A percentile compares a stretch with the other conserved stretches of the same genome.
Conservation (phyloP, 2,797 vertebrate genomes). For the Centroberyx gerrardi region DNA sequence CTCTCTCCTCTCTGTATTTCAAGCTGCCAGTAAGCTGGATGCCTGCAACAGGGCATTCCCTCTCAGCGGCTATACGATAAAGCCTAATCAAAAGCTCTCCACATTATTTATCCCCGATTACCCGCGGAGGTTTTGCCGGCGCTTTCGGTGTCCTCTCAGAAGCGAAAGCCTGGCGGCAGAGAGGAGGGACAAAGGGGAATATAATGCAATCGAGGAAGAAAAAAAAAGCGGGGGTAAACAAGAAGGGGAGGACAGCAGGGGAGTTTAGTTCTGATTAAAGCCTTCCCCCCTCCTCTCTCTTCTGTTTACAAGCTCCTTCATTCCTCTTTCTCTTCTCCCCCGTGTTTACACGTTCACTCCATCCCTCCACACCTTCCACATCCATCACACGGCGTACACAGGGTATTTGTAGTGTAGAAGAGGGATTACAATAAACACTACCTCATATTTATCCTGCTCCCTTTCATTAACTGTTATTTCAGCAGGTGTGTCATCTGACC, state of each 20-base stretch:
- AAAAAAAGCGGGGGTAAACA: constrained; percentile 35
- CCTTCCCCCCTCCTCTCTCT: not conserved
- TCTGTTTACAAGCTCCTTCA: constrained; percentile 28
- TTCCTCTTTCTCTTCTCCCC: constrained; percentile 4
- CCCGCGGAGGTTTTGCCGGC: constrained; percentile 12
- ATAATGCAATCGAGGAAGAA: constrained; percentile 41
- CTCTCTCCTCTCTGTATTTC: constrained; percentile 21
- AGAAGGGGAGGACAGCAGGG: constrained; percentile 11
- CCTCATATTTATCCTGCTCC: not conserved
- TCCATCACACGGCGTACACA: not conserved
- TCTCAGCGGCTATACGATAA: constrained; percentile 12
- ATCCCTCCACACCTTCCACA: not conserved
- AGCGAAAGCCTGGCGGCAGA: constrained; percentile 30
- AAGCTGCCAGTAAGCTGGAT: constrained; percentile 29
- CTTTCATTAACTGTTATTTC: not conserved
- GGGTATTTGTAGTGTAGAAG: not conserved
- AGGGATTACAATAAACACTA: not conserved
- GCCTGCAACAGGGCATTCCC: constrained; percentile 11
- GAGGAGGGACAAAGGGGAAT: constrained; percentile 33
- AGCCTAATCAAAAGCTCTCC: constrained; percentile 22
- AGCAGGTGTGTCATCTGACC: not conserved
- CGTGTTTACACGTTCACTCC: constrained; percentile 15
- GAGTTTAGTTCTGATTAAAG: constrained; percentile 38
- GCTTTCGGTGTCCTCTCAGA: constrained; percentile 22
- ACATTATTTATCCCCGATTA: constrained; percentile 61